phyloP scores from a whole-genome alignment of 92 coral and sea anemone genomes.

The Bergia sp. region DNA sequence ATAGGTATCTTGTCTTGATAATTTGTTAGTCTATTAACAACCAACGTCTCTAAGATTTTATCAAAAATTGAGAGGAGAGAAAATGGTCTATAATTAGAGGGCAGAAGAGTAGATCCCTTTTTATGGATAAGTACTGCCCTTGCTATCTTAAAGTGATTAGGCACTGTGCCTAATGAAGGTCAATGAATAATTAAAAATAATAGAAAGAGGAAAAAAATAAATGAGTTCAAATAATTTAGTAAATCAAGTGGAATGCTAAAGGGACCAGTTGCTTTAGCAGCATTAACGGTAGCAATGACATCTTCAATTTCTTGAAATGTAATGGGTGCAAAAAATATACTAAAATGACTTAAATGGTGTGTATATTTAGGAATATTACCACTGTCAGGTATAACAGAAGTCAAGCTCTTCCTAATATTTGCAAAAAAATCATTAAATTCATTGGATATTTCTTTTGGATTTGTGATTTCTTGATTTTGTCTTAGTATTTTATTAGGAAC shows the following conservation, averaged over 20 bases:
- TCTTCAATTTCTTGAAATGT: slow-evolving; percentile 18
- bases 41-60: no score
- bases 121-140: not conserved
- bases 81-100: slow-evolving; percentile 29
- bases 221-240: not conserved
- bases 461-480: slow-evolving; percentile 26
- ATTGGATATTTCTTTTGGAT: slow-evolving; percentile 19
- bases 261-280: slow-evolving; percentile 37
- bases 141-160: slow-evolving; percentile 38
- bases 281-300: not conserved
- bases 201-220: slow-evolving; percentile 18
- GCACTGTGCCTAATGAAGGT: slow-evolving; percentile 11
- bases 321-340: not conserved
- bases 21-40: no score
- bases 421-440: slow-evolving; percentile 24
- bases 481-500: slow-evolving; percentile 8
- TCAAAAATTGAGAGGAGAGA: not conserved
- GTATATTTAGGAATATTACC: not conserved
- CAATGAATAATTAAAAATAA: slow-evolving; percentile 26
- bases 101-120: not conserved
- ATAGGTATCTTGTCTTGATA: no score
- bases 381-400: not conserved
- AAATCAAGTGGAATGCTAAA: slow-evolving; percentile 21
- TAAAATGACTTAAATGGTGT: not conserved
- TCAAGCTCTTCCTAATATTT: not conserved